phyloP scores from a whole-genome alignment of 2,888 invertebrate genomes.

The Drosophila ochracea region DNA sequence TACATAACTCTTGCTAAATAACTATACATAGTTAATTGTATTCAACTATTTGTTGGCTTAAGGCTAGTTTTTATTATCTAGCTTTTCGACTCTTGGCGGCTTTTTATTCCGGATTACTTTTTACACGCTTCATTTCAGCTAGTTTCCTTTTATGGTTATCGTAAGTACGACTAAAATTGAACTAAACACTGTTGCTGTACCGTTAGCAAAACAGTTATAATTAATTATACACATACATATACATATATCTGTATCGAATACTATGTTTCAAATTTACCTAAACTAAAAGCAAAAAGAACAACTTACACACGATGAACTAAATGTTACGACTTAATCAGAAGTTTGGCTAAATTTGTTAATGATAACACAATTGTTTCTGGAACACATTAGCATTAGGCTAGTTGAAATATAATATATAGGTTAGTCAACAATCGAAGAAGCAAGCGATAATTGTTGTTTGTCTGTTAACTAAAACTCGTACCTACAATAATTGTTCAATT shows the following conservation, averaged over 20 bases:
- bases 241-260: slow-evolving; percentile 13
- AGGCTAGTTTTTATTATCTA: slow-evolving; percentile 16
- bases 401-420: slow-evolving; percentile 41
- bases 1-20: slow-evolving; percentile 70
- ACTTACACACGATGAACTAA: slow-evolving; percentile 38
- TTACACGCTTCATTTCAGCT: slow-evolving; percentile 36
- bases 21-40: slow-evolving; percentile 30
- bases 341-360: slow-evolving; percentile 73
- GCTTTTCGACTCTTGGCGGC: slow-evolving; percentile 19
- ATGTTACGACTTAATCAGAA: slow-evolving; percentile 52
- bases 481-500: slow-evolving; percentile 17
- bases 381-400: slow-evolving; percentile 69
- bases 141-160: slow-evolving; percentile 14
- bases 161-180: slow-evolving; percentile 64
- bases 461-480: slow-evolving; percentile 21
- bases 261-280: slow-evolving; percentile 52
- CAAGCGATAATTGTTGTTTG: slow-evolving; percentile 20
- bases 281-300: slow-evolving; percentile 56
- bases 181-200: slow-evolving; percentile 63
- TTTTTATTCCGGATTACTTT: slow-evolving; percentile 32
- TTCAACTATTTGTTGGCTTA: slow-evolving; percentile 40
- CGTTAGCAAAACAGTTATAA: slow-evolving; percentile 41
- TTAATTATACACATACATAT: slow-evolving; percentile 6
- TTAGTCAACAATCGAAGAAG: slow-evolving; percentile 36
- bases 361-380: slow-evolving; percentile 69